Conservation (phyloP, 2,888 invertebrate species). For the Drosophila algonquin region DNA sequence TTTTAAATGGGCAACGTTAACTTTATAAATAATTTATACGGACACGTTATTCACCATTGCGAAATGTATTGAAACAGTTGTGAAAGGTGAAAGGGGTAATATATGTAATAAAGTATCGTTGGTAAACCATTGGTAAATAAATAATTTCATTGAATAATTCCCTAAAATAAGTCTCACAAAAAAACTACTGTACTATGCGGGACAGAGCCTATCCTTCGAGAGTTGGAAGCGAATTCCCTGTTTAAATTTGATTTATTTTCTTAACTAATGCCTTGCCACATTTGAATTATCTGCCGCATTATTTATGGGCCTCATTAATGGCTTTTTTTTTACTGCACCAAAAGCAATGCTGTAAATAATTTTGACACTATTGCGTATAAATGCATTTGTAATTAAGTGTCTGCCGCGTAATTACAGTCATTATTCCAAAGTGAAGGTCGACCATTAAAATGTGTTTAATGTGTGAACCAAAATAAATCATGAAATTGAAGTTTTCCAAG, state of each 20-base stretch:
- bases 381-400: constrained; percentile 41
- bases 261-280: neutral
- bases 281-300: constrained; percentile 11
- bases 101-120: neutral
- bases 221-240: neutral
- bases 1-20: constrained; percentile 44
- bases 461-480: neutral
- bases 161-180: too few species aligned
- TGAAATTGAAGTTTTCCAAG: constrained; percentile 11
- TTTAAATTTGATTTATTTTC: constrained; percentile 21
- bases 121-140: too few species aligned
- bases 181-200: too few species aligned
- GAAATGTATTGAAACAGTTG: constrained; percentile 27
- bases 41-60: constrained; percentile 31
- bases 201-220: neutral
- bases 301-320: constrained; percentile 60
- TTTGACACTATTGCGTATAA: constrained; percentile 41
- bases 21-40: constrained; percentile 46
- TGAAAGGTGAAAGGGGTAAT: constrained; percentile 1
- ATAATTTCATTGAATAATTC: too few species aligned
- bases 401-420: constrained; percentile 39
- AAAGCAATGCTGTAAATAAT: constrained; percentile 41
- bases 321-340: constrained; percentile 45
- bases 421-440: constrained; percentile 35
- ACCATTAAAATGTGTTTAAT: constrained; percentile 16